Evolutionary conservation across 1,140 invertebrate species (phyloP).

Genomic region (Meteorus sp.): DNA sequence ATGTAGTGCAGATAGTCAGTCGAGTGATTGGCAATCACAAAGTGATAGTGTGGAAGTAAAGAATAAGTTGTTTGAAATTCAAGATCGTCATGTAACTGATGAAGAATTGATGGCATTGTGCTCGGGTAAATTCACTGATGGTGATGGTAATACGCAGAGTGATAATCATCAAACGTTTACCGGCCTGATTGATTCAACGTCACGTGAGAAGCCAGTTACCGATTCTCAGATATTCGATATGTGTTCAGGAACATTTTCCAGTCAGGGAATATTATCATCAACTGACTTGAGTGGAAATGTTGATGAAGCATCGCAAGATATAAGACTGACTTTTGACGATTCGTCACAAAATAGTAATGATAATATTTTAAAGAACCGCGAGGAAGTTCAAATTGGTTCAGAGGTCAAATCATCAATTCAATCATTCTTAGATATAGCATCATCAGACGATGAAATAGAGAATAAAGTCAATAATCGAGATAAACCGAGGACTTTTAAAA

Average conservation of each 20-base stretch:
- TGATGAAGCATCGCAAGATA: conserved; percentile 39
- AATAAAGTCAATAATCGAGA: conserved; percentile 38
- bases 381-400: conserved; percentile 26
- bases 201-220: conserved; percentile 20
- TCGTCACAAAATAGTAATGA: conserved; percentile 29
- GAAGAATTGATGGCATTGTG: conserved; percentile 60
- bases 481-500: conserved; percentile 50
- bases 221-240: conserved; percentile 42
- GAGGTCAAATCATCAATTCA: neutral
- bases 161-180: conserved; percentile 27
- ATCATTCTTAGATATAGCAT: conserved; percentile 28
- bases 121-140: conserved; percentile 57
- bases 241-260: conserved; percentile 41
- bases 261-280: conserved; percentile 21
- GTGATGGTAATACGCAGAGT: conserved; percentile 51
- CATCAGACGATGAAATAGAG: conserved; percentile 2
- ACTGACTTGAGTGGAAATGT: conserved; percentile 29
- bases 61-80: conserved; percentile 50
- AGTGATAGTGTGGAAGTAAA: conserved; percentile 37
- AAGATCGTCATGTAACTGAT: conserved; percentile 46
- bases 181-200: conserved; percentile 8
- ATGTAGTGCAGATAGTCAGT: too few relatives aligned
- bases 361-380: conserved; percentile 24
- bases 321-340: conserved; percentile 36
- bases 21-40: too few relatives aligned